Percentiles rank a stretch among this genome's conserved stretches.
phyloP scores from a whole-genome alignment of 2,113 vertebrate species.

The Syrmaticus mikado region DNA sequence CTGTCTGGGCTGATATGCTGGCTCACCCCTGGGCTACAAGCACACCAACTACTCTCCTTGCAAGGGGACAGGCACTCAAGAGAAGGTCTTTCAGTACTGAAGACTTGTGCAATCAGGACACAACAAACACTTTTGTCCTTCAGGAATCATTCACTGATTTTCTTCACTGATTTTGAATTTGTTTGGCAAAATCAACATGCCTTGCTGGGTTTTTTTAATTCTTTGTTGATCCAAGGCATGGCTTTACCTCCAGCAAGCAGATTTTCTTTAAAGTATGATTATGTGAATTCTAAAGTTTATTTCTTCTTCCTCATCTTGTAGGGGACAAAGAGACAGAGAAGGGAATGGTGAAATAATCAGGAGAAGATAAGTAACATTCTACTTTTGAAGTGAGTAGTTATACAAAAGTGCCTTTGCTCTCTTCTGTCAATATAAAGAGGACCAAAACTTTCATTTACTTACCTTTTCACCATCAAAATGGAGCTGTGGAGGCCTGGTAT shows the following conservation, averaged over 20 bases:
- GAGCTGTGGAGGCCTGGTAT: background rate
- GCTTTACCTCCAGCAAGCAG: background rate
- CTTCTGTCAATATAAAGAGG: background rate
- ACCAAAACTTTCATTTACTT: background rate
- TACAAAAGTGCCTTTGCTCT: background rate
- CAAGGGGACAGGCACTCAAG: rapidly evolving
- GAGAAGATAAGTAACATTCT: background rate
- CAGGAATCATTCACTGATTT: background rate
- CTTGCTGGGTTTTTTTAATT: background rate
- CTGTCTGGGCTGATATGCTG: rapidly evolving
- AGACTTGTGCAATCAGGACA: background rate
- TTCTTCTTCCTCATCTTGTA: background rate
- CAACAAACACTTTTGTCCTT: background rate
- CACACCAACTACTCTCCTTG: background rate
- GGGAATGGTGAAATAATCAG: background rate
- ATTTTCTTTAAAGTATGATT: background rate
- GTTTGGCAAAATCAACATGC: background rate
- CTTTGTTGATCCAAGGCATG: background rate
- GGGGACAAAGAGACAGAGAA: background rate
- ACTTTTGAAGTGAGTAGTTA: background rate
- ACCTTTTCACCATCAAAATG: background rate
- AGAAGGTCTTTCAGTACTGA: background rate
- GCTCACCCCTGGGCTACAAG: background rate
- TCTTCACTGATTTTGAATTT: background rate
- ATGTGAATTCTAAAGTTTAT: background rate